Evolutionary conservation across 2,113 vertebrate species (phyloP), one percentile per base, ranked within the genome.

Genomic region (Onychostoma macrolepis): DNA sequence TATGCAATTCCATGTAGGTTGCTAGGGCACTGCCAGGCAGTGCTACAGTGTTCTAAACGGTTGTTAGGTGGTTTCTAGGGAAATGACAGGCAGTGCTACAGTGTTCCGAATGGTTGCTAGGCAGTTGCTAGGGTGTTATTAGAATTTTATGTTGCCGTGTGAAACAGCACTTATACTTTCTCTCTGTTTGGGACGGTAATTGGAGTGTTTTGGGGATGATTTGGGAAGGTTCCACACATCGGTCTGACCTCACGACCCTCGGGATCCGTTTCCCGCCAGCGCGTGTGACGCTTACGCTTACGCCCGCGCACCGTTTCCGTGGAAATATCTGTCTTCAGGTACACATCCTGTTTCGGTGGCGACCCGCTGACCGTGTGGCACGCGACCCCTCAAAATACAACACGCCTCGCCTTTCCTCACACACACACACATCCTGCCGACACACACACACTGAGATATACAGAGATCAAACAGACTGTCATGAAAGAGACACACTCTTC

Each of bases 341-440:
- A 93, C 21, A 75, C 86, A 90, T 94, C 93, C 94, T 94, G 93
- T 93, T 93, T 91, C 87, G 84, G 79, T 86, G 10, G 85, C n/a
- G 92, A 92, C 91, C 90, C 77, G 30, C 69, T 36, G 69, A 81
- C 91, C 86, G 89, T 63, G 90, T 92, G 92, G 89, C 91, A 93
- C 89, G 80, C 87, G 93, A 93, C 91, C 92, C 86, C 86, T 74
- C 75, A 30, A 61, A 90, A 76, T 53, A 82, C 41, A 83, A 80
- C 53, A 85, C 41, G 6, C 48, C 65, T 45, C 50, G 43, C 58
- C 72, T 85, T 86, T 85, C 65, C 86, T 72, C 38, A 77, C 83
- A 63, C 82, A 80, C 81, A 69, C 50, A 15, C 45, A 75, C 33
- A 80, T 80, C 84, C 63, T n/a, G n/a, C n/a, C n/a, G n/a, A n/a